Base-by-base conservation (phyloP, 2,888 invertebrate genomes). In the Pseudeuparius sepicola region DNA sequence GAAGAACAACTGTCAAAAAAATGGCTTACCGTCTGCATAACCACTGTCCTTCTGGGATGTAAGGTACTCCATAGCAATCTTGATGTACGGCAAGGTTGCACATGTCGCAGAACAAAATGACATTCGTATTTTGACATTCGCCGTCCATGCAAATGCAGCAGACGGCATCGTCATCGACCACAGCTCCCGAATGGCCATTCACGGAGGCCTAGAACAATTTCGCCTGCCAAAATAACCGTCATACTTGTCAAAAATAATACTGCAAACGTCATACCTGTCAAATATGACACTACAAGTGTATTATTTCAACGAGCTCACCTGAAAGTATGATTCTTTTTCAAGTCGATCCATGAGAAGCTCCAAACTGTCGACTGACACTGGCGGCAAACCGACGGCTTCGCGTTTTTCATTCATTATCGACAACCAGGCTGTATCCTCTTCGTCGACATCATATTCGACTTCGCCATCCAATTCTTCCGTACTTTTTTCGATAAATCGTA, bases 71-170 rank as follows among this genome's bases (percentile, higher is more conserved):
- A 64, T 97, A 97, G 57, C 97, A 97, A 61, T 96, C 94, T 66
- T 96, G 98, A 63, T 98, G 98, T 9, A 98, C 97, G 14, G 98
- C 94, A 45, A 98, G 67, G 65, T 98, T 97, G 64, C 98, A 98
- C 93, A 97, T 94, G 67, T 98, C 98, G 67, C 98, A 98, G 66
- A 98, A 98, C 31, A 98, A 70, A 48, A 98, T 98, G 27, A 94
- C 96, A 61, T 98, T 98, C 32, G 90, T 90, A 63, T 97, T 97
- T 62, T 96, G 90, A 60, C 96, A 97, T 60, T 97, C 97, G 2
- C 96, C 97, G 53, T 98, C 97, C 78, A 90, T 86, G 59, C 98
- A 98, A 49, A 98, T 96, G 55, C 93, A 94, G 58, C 98, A 98
- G 1, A 97, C 94, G 0, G 97, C 97, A 65, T 97, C 96, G 54